Conservation (phyloP, 2,113 vertebrate genomes). For the Falco punctatus region DNA sequence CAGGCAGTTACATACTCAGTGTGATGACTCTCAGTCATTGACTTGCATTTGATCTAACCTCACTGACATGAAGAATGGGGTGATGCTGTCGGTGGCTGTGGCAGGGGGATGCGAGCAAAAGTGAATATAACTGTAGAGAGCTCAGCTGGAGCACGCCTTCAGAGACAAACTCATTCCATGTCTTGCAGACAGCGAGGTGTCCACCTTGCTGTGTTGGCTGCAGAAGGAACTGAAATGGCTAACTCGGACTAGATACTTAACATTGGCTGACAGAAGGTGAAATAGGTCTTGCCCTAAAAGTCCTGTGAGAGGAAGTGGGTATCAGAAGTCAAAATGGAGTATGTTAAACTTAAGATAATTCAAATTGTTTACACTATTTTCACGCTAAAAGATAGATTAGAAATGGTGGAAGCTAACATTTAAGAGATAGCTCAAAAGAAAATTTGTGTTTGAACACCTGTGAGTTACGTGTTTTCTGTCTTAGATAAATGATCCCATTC, state of each 20-base stretch:
- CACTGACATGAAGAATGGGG: background rate
- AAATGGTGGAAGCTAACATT: background rate
- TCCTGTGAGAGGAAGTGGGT: background rate
- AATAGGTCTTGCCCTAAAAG: background rate
- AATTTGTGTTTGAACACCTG: constrained; percentile 17
- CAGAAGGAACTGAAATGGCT: background rate
- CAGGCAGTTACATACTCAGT: background rate
- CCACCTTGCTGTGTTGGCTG: background rate
- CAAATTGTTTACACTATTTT: background rate
- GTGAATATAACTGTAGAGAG: background rate
- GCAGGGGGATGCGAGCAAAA: background rate
- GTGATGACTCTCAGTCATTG: background rate
- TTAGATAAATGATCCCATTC: constrained; percentile 1
- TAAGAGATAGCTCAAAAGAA: background rate
- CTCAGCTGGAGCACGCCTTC: background rate
- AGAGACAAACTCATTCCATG: background rate
- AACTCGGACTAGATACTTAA: background rate
- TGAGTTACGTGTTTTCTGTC: constrained; percentile 50
- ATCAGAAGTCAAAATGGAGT: background rate
- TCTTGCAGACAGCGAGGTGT: background rate
- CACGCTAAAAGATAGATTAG: background rate
- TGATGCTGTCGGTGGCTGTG: background rate
- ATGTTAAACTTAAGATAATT: background rate
- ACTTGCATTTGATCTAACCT: background rate
- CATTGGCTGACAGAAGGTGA: background rate